Base-by-base conservation (phyloP, 2,797 vertebrate species). In the Sebastes wilsoni region DNA sequence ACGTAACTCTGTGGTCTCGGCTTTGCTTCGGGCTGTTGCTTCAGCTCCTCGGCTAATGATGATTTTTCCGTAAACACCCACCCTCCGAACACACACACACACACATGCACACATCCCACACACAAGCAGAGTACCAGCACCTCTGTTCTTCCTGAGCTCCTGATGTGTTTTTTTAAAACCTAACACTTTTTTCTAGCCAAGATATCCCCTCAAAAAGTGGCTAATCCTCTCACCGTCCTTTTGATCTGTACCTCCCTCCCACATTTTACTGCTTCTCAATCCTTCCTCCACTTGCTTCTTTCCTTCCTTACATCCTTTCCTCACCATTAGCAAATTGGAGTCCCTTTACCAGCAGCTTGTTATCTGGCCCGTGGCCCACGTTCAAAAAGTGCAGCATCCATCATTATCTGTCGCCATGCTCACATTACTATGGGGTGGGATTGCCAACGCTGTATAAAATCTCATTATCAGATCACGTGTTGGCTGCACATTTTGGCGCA, bases 11-110 rank as follows among this genome's bases (percentile, higher is more conserved):
- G 14, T 30, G 55, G 55, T 87, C 79, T 85, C 86, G 70, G 81
- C 75, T 90, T 80, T 83, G 70, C 83, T 84, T 55, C 30, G 25
- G 80, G 79, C 87, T 81, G 79, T 77, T 90, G 59, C 82, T 77
- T 81, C 83, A 59, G 75, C 79, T 87, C 62, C 73, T 71, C 25
- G 11, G 60, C 68, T 91, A 88, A 91, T 86, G 78, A 81, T 78
- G 58, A 56, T 77, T 81, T 80, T 79, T 55, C 49, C 66, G 68
- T 61, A 23, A 77, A 79, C 76, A 72, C 56, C 34, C 61, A 62
- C 71, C 54, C 25, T 52, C 23, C 10, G 1, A 68, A 64, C 46
- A 65, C 46, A 69, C 10, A 49, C 42, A 46, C 3, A 30, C 38
- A 64, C 42, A 64, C 46, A 65, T 34, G 52, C 10, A 49, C 18